These are phyloP conservation scores for Macquaria australasica DNA, from an alignment of 2,113 vertebrate genomes.

Conservation along the genomic window DNA sequence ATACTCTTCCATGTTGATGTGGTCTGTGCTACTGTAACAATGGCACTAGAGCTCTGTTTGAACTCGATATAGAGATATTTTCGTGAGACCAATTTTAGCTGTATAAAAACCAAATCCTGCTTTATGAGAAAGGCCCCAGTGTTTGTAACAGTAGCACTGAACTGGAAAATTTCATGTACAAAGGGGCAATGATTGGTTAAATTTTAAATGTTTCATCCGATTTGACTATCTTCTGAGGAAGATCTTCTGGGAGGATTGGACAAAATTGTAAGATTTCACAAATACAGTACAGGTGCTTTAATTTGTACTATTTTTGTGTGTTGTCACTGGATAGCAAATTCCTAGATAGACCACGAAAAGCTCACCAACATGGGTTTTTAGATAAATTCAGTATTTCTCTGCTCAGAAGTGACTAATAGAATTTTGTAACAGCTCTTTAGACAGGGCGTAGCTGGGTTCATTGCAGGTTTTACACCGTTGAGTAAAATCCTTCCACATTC, in stretches of 20 bases:
- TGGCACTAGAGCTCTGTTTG: background rate
- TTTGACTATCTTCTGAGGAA: background rate
- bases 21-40: background rate
- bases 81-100: background rate
- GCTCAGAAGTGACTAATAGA: background rate
- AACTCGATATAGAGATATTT: background rate
- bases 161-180: background rate
- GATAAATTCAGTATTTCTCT: background rate
- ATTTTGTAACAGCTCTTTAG: slow-evolving; percentile 18
- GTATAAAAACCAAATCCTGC: too few species aligned
- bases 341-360: background rate
- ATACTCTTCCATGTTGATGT: background rate
- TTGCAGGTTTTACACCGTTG: slow-evolving; percentile 22
- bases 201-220: background rate
- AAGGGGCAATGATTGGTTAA: background rate
- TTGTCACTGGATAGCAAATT: background rate
- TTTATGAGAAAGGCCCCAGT: background rate
- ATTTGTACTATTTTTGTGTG: background rate
- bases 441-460: background rate
- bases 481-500: slow-evolving; percentile 23
- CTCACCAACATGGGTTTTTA: background rate
- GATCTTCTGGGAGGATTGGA: background rate
- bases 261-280: background rate
- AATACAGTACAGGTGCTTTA: background rate
- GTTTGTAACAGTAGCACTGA: background rate